Base-by-base conservation (phyloP, 2,113 vertebrate species). In the Hucho hucho region DNA sequence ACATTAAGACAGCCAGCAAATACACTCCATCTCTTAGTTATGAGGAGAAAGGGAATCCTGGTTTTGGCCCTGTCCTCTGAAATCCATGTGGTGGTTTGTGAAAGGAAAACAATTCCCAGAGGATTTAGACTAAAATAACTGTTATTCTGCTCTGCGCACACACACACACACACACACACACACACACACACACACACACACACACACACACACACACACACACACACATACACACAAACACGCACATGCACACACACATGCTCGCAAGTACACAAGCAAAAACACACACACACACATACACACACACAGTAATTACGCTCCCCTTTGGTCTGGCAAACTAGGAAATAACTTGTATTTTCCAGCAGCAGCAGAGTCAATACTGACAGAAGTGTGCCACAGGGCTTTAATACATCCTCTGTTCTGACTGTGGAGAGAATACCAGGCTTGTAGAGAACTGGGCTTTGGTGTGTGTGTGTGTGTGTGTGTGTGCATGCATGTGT, bases 331-430 rank as follows among this genome's bases (percentile, higher is more conserved):
- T 81, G 71, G 81, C 74, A 83, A 79, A 84, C 69, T 32, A 83
- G 84, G 87, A 85, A 88, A 82, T 84, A 77, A 82, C 83, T 88
- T 43, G 75, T 80, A 82, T 84, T 86, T 87, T 86, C 74, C 78
- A 84, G 78, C 75, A 13, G 75, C 86, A 82, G 47, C 72, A 26
- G 26, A 26, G 84, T 86, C 86, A 91, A 86, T 83, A 87, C 81
- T 29, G 75, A 77, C 85, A 87, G 77, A 86, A 87, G 85, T 84
- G 87, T 88, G 82, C 76, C 84, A 87, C 84, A 85, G 87, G 82
- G 81, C 81, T 81, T 74, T 74, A 47, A 73, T 26, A 77, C 84
- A 87, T 75, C 78, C 74, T 64, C 67, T 70, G 11, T 73, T 70
- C 53, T 47, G 25, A 80, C 87, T 89, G 83, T 82, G 78, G 75